phyloP scores from a whole-genome alignment of 2,888 invertebrate species.

The Cryptophagus acutangulus region DNA sequence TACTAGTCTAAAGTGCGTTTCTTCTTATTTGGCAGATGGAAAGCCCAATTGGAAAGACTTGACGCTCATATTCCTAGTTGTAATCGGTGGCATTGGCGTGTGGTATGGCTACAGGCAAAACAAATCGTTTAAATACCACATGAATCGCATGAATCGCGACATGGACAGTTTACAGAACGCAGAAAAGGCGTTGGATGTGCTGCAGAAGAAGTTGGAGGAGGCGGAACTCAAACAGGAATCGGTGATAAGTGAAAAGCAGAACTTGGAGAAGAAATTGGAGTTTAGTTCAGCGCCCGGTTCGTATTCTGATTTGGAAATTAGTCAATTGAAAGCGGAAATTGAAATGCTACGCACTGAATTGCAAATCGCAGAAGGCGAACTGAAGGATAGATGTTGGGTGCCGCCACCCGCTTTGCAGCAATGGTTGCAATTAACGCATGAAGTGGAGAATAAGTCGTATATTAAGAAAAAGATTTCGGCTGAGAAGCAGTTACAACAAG shows the following conservation, averaged over 20 bases:
- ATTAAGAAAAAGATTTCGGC: constrained; percentile 78
- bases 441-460: constrained; percentile 86
- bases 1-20: too few relatives aligned
- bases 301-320: constrained; percentile 75
- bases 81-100: constrained; percentile 81
- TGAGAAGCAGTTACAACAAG: constrained; percentile 77
- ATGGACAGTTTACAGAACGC: constrained; percentile 90
- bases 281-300: constrained; percentile 61
- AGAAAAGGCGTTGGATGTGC: constrained; percentile 77
- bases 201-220: constrained; percentile 79
- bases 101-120: constrained; percentile 92
- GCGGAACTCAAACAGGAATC: constrained; percentile 79
- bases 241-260: constrained; percentile 74
- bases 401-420: constrained; percentile 86
- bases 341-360: constrained; percentile 80
- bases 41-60: constrained; percentile 73
- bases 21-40: too few relatives aligned
- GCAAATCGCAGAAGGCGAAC: constrained; percentile 82
- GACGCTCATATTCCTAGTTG: constrained; percentile 73
- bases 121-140: constrained; percentile 78
- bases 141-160: constrained; percentile 88
- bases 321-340: constrained; percentile 77
- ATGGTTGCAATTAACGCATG: constrained; percentile 94
- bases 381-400: constrained; percentile 85
- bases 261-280: constrained; percentile 70